phyloP scores from a whole-genome alignment of 37 sponge, comb jelly and placozoan species.

The Lycopodina hypogea region DNA sequence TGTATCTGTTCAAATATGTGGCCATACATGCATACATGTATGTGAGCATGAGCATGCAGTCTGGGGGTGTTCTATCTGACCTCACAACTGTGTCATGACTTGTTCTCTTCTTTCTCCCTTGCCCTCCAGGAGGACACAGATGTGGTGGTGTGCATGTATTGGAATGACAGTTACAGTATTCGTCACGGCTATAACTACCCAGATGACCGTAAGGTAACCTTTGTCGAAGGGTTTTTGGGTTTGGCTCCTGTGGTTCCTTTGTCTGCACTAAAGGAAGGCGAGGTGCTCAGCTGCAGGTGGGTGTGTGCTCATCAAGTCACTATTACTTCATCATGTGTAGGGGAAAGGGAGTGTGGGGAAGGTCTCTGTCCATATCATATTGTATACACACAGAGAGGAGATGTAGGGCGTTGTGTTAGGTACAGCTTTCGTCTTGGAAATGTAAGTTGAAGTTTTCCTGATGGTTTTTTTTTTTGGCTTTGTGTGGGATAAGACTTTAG shows the following conservation, averaged over 20 bases:
- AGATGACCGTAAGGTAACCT: neutral
- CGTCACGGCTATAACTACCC: constrained; percentile 1
- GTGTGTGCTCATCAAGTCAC: neutral
- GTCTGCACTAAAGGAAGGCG: neutral
- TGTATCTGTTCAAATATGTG: too few species aligned
- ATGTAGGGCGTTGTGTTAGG: neutral
- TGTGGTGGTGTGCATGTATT: constrained; percentile 8
- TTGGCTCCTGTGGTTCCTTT: neutral
- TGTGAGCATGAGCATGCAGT: too few species aligned
- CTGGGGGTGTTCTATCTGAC: too few species aligned
- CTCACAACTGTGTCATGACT: too few species aligned
- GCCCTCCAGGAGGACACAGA: constrained; percentile 7
- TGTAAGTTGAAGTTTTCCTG: too few species aligned
- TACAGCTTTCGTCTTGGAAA: neutral
- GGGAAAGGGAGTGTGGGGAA: neutral
- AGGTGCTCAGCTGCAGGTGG: neutral
- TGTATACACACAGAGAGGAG: neutral
- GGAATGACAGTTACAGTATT: neutral
- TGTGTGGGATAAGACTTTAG: too few species aligned
- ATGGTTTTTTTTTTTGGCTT: too few species aligned
- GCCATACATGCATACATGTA: too few species aligned
- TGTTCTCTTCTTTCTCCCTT: neutral
- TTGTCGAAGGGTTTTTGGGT: neutral
- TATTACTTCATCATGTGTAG: neutral
- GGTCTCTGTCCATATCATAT: neutral